Evolutionary conservation across 2,888 invertebrate genomes (phyloP).

Genomic region (Therioaphis trifolii): DNA sequence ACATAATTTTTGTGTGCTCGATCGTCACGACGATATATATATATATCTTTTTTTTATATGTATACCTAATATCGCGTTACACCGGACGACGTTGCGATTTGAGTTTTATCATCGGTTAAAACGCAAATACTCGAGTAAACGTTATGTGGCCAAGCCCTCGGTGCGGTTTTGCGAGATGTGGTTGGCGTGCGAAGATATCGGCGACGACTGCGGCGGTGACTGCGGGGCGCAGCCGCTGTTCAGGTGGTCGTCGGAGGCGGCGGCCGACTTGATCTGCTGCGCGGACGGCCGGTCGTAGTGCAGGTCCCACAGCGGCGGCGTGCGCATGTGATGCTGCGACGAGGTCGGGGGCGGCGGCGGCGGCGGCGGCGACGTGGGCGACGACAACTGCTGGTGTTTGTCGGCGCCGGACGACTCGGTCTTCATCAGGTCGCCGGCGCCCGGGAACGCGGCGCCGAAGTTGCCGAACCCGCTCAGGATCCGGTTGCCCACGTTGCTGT

Average conservation of each 20-base stretch:
- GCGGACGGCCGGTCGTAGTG: conserved; percentile 60
- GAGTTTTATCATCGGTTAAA: conserved; percentile 51
- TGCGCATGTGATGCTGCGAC: conserved; percentile 64
- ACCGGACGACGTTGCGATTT: conserved; percentile 1
- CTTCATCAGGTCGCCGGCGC: conserved; percentile 57
- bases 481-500: conserved; percentile 75
- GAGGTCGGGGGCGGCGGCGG: conserved; percentile 65
- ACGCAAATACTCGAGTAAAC: conserved; percentile 55
- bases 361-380: conserved; percentile 69
- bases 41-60: no score
- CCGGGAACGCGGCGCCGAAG: conserved; percentile 73
- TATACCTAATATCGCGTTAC: background rate
- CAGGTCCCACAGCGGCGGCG: conserved; percentile 67
- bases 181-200: conserved; percentile 71
- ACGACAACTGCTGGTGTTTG: conserved; percentile 68
- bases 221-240: conserved; percentile 68
- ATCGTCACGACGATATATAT: no score
- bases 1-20: no score
- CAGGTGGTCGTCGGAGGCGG: conserved; percentile 70
- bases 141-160: conserved; percentile 58
- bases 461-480: conserved; percentile 71
- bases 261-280: conserved; percentile 68
- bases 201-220: conserved; percentile 69
- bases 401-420: background rate
- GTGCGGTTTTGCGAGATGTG: conserved; percentile 66